A percentile compares a stretch with the other conserved stretches of the same genome.
Evolutionary conservation across 2,888 invertebrate species (phyloP).

Genomic region (Caenorhabditis sp.): DNA sequence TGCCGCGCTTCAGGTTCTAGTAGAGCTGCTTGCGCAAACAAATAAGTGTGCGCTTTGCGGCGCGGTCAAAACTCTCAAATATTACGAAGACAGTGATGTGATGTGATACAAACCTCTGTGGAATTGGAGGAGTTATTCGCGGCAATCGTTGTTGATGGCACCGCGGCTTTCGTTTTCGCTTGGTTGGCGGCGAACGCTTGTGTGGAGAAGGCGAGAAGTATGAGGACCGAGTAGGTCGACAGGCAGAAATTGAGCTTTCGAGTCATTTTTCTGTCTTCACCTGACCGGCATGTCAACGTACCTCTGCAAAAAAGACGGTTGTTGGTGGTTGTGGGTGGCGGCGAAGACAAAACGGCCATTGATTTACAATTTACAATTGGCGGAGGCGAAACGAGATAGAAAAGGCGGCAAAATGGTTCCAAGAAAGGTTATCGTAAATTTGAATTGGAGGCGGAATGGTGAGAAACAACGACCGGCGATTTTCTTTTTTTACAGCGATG

Average conservation of each 20-base stretch:
- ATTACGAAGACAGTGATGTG: too few relatives aligned
- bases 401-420: conserved; percentile 34
- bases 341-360: background rate
- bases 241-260: conserved; percentile 44
- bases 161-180: conserved; percentile 39
- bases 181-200: conserved; percentile 53
- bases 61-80: conserved; percentile 7
- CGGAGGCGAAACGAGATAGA: conserved; percentile 2
- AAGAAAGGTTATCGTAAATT: conserved; percentile 50
- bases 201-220: conserved; percentile 44
- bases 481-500: background rate
- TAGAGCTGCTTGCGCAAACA: conserved; percentile 38
- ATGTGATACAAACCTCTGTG: conserved; percentile 35
- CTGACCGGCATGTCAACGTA: conserved; percentile 51
- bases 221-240: conserved; percentile 49
- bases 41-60: conserved; percentile 45
- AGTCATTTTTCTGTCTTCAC: conserved; percentile 39
- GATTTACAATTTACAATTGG: conserved; percentile 36
- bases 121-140: conserved; percentile 4
- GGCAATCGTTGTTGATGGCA: background rate
- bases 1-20: conserved; percentile 43
- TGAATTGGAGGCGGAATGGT: conserved; percentile 26
- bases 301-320: conserved; percentile 25
- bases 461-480: background rate
- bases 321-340: background rate